Evolutionary conservation across 2,888 invertebrate genomes (phyloP).

Genomic region (Orchestes rusci): DNA sequence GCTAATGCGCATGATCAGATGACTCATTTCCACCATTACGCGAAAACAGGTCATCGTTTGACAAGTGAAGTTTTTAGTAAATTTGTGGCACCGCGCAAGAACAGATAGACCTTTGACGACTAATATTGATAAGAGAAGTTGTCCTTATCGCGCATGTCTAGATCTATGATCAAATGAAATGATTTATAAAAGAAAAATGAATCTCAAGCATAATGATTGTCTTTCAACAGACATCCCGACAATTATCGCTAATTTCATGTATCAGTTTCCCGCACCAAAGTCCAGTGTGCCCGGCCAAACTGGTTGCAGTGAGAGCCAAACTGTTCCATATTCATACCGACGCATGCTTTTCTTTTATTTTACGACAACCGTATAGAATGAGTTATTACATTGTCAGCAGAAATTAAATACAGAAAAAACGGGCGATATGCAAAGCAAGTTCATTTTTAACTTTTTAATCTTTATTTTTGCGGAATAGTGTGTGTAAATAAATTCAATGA

Average conservation of each 20-base stretch:
- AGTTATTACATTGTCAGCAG: slow-evolving; percentile 22
- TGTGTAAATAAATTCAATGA: not conserved
- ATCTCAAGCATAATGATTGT: no score
- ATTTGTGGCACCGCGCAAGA: no score
- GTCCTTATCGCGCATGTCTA: no score
- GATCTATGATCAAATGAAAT: no score
- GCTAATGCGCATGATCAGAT: no score
- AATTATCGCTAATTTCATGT: slow-evolving; percentile 14
- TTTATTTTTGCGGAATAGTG: not conserved
- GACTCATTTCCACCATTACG: no score
- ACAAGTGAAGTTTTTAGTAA: no score
- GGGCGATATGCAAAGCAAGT: slow-evolving; percentile 8
- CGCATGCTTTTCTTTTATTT: slow-evolving; percentile 21
- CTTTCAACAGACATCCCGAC: no score
- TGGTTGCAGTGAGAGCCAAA: slow-evolving; percentile 15
- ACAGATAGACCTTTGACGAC: no score
- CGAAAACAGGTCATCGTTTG: no score
- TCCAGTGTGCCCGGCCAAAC: slow-evolving; percentile 12
- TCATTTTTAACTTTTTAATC: slow-evolving; percentile 9
- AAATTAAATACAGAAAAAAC: slow-evolving; percentile 18
- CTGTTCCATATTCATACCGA: slow-evolving; percentile 22
- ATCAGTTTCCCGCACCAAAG: slow-evolving; percentile 14
- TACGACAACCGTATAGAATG: slow-evolving; percentile 18
- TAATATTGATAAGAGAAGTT: no score
- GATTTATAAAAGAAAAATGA: no score